Evolutionary conservation across 92 coral and sea anemone species (phyloP).

Genomic region (Zoanthus sansibaricus): DNA sequence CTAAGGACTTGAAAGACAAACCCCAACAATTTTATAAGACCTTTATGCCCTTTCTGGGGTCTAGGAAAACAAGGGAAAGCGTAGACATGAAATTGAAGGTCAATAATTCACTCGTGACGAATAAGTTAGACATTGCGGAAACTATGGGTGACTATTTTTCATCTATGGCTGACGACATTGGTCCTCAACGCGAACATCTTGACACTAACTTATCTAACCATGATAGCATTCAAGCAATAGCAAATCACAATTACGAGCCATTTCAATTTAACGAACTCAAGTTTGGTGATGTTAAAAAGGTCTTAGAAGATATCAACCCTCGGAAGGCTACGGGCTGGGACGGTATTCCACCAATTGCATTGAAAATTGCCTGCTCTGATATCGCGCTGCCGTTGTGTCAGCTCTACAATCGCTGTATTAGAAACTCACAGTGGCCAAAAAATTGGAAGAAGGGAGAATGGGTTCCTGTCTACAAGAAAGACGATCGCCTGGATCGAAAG

Average conservation of each 20-base stretch:
- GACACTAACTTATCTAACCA: constrained; percentile 20
- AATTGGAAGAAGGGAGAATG: constrained; percentile 50
- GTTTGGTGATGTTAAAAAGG: constrained; percentile 17
- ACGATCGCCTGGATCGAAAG: constrained; percentile 9
- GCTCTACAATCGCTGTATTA: constrained; percentile 48
- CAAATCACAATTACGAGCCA: constrained; percentile 11
- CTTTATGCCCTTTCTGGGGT: constrained; percentile 7
- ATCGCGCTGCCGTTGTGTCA: constrained; percentile 46
- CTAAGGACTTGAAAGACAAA: neutral
- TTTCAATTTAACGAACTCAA: constrained; percentile 23
- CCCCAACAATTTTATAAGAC: constrained; percentile 12
- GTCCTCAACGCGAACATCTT: constrained; percentile 23
- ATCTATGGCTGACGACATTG: constrained; percentile 43
- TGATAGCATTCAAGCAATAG: constrained; percentile 16
- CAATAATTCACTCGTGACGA: constrained; percentile 33
- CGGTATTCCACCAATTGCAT: constrained; percentile 39
- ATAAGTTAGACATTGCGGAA: constrained; percentile 39
- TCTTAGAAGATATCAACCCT: constrained; percentile 18
- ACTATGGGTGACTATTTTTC: constrained; percentile 50
- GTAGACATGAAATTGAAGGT: constrained; percentile 43
- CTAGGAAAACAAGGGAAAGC: constrained; percentile 7
- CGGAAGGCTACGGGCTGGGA: constrained; percentile 62
- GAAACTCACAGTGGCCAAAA: constrained; percentile 23
- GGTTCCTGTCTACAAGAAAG: constrained; percentile 45
- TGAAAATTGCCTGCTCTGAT: constrained; percentile 49